Conservation (phyloP, 2,888 invertebrate species). For the Arge pagana region DNA sequence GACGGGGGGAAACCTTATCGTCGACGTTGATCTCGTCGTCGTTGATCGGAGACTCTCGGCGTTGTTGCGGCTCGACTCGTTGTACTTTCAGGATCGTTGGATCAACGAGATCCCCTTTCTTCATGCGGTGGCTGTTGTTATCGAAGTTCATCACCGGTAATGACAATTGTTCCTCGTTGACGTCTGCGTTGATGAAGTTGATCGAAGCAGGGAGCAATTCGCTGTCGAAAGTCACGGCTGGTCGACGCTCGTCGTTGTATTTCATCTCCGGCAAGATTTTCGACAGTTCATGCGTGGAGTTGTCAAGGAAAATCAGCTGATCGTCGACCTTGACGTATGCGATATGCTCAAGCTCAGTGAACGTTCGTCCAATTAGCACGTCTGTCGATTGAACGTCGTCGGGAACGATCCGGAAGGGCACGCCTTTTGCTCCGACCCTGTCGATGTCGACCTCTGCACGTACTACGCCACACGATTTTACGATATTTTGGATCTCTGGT, state of each 20-base stretch:
- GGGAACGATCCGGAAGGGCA: constrained; percentile 33
- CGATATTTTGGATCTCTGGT: not conserved
- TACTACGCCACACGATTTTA: not conserved
- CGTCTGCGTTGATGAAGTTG: constrained; percentile 19
- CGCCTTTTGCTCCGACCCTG: not conserved
- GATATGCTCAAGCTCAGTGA: constrained; percentile 30
- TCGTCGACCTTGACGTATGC: constrained; percentile 29
- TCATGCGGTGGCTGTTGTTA: no score
- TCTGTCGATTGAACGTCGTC: constrained; percentile 34
- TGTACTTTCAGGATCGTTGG: no score
- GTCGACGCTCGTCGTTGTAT: not conserved
- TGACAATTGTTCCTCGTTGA: not conserved
- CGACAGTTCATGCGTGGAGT: not conserved
- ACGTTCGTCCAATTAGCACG: constrained; percentile 34
- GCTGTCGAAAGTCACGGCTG: not conserved
- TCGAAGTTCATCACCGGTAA: no score
- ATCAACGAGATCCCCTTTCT: no score
- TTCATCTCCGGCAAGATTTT: not conserved
- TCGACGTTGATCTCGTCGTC: no score
- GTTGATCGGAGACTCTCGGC: no score
- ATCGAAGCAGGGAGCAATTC: constrained; percentile 20
- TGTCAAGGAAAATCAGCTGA: not conserved
- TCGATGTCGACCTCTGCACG: not conserved
- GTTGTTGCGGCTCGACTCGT: no score
- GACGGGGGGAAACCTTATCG: no score